Evolutionary conservation across 2,113 vertebrate genomes (phyloP), one percentile per base, ranked within the genome.

Genomic region (Embiotoca jacksoni): DNA sequence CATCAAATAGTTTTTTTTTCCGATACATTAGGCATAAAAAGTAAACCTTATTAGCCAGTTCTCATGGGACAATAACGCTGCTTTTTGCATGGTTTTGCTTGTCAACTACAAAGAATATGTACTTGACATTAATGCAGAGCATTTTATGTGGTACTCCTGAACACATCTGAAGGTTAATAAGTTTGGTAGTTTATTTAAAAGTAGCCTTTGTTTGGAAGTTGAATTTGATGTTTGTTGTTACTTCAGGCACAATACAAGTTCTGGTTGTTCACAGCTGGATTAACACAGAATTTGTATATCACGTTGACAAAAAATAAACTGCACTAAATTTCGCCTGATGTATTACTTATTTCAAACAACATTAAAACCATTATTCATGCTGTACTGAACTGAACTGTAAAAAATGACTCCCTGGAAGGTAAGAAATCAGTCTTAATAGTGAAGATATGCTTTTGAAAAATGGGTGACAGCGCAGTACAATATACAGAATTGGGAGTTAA

Each of bases 341-440:
- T 47, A 44, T 52, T 56, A 10, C 58, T 54, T 56, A 33, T 78
- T 80, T 69, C 3, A 62, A 39, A 76, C 33, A 55, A 41, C 37
- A 72, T 76, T 61, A 4, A 65, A 70, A 52, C 62, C 6, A 55
- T 30, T 30, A 46, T 37, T 47, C 3, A 33, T 54, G 14, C 31
- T 81, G 61, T 15, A 31, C 7, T 31, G 60, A 78, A 80, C 78
- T 78, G 50, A 82, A 61, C 10, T 65, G 65, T 66, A 71, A 72
- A 57, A 77, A 78, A 82, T 39, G 30, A 80, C 50, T 80, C 79
- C 67, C 53, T 0, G 16, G 54, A 67, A 80, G 37, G 55, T 69
- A 80, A 81, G 54, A 82, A 83, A 83, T 90, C 56, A 57, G 68
- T 81, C 55, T 23, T 46, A 35, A 83, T 58, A 69, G 16, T n/a